phyloP scores from a whole-genome alignment of 2,113 vertebrate species.

The Hippocampus mohnikei region DNA sequence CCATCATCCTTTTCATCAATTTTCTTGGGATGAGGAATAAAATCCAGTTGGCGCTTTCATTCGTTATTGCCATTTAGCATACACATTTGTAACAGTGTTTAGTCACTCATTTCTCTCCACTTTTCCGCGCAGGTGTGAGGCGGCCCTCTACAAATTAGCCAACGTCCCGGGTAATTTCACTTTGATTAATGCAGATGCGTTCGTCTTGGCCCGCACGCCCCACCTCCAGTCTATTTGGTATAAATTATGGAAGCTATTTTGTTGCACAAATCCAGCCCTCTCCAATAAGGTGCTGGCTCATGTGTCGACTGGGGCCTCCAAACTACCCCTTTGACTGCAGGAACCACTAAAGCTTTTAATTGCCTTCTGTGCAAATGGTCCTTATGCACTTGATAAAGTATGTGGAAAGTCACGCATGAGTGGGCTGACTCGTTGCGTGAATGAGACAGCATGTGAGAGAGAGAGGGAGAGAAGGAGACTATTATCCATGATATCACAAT shows the following conservation, averaged over 20 bases:
- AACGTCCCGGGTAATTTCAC: conserved; percentile 73
- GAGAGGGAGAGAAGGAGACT: conserved; percentile 22
- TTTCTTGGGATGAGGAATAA: neutral
- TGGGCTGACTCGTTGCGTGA: conserved; percentile 41
- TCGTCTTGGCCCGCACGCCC: conserved; percentile 70
- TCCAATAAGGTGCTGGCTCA: conserved; percentile 93
- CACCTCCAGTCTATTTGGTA: conserved; percentile 88
- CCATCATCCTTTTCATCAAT: neutral
- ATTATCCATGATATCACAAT: conserved; percentile 48
- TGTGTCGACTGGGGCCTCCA: conserved; percentile 90
- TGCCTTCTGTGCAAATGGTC: conserved; percentile 97
- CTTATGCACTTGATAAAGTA: conserved; percentile 78
- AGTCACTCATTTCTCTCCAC: conserved; percentile 60
- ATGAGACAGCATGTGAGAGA: conserved; percentile 31
- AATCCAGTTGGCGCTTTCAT: neutral
- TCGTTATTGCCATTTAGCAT: conserved; percentile 14
- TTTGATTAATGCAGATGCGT: conserved; percentile 83
- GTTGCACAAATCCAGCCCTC: conserved; percentile 80
- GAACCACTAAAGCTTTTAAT: conserved; percentile 99
- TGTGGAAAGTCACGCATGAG: conserved; percentile 64
- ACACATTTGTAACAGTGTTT: conserved; percentile 41
- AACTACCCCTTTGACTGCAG: conserved; percentile 94
- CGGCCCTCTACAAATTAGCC: conserved; percentile 69
- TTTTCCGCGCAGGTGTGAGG: conserved; percentile 69
- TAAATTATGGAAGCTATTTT: conserved; percentile 92